Evolutionary conservation across 2,113 vertebrate species (phyloP), one percentile per base, ranked within the genome.

Genomic region (Macrotus californicus): DNA sequence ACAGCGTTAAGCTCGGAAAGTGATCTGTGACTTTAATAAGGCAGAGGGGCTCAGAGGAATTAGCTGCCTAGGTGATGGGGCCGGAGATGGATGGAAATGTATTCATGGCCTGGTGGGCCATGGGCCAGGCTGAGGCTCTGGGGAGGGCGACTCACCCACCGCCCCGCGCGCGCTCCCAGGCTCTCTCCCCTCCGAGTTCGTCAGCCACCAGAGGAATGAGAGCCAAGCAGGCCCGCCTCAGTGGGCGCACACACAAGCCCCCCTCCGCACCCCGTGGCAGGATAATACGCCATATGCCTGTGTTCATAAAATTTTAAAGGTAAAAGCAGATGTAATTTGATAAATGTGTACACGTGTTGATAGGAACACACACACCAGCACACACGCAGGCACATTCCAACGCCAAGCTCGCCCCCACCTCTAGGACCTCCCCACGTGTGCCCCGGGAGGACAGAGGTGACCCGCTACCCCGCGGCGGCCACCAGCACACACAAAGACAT

Each of bases 1-100:
- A 99, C 98, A 98, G 98, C 98, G 97, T 98, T 98, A 98, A 98
- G 98, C 98, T 98, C 96, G 96, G 98, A 99, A 99, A 99, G 99
- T 99, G 99, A 99, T 99, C 99, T 99, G 99, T 99, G 99, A 99
- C 99, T 99, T 99, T 99, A 99, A 99, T 99, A 99, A 99, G 99
- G 99, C 98, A 93, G 99, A 98, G 98, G 98, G 99, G 99, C 99
- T 99, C 99, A 87, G 97, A 99, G 99, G 99, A 99, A 99, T 99
- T 99, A 99, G 99, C 99, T 99, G 99, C 98, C 98, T 98, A 99
- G 98, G 99, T 99, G 99, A 99, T 98, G 97, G 98, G 97, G 97
- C 98, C 96, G 95, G 98, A 98, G 98, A 98, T 98, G 98, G 98
- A 98, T 98, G 98, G 98, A 98, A 98, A 98, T 98, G 98, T 98